Base-by-base conservation (phyloP, 2,113 vertebrate species). In the Xyliphius kryptos region DNA sequence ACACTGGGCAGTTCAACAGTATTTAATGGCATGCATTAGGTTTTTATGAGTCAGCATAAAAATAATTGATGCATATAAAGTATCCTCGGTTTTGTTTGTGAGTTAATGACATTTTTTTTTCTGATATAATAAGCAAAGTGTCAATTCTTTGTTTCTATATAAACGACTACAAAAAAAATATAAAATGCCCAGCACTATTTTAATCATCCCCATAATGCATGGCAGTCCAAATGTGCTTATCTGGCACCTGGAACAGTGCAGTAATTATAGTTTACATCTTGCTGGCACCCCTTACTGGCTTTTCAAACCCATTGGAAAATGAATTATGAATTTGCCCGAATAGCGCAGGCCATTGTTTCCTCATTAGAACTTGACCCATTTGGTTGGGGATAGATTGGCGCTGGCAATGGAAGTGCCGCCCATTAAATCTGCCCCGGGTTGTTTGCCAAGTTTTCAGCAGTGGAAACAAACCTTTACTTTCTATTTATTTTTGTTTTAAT, bases 311-410 rank as follows among this genome's bases (percentile, higher is more conserved):
- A 17, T 36, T 56, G 61, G 57, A 22, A 38, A 66, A 65, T 66
- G 14, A 47, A 63, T 69, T 60, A 61, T 61, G 20, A 61, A 61
- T 65, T 53, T 32, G 2, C 44, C 52, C 38, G n/a, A 9, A 49
- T 7, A 47, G 41, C 46, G 17, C 22, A 56, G 5, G 17, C 47
- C 58, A 40, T 19, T 48, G 56, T 43, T 51, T 26, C 40, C 56
- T 74, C 52, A 62, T 75, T 75, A 72, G 51, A 56, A 61, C 26
- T 26, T 21, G 46, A 41, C 64, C 59, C 56, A 15, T 66, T 63
- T 32, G 15, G 13, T 22, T 60, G 50, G 6, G 7, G n/a, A 19
- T 20, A 46, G 61, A 58, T 55, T 64, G 20, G 41, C 36, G 15
- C 44, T 3, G 32, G 22, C 52, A 12, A 46, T 37, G 44, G 19